Conservation (phyloP, 35 echinoderm and acorn worm genomes). For the Anneissia japonica region DNA sequence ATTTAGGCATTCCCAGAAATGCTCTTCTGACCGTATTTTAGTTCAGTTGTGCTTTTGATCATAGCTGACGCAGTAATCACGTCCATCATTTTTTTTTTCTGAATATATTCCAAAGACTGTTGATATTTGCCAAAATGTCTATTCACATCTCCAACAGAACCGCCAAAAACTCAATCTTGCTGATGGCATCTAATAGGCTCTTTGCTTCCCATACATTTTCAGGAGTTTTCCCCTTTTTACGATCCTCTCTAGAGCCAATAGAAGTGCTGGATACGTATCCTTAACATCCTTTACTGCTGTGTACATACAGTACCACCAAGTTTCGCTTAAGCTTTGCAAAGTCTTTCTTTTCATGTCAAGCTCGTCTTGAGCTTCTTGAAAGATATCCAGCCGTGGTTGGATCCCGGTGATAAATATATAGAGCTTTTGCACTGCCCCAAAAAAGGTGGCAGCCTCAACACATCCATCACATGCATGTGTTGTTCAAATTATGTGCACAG, state of each 20-base stretch:
- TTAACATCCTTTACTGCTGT: not conserved
- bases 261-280: not conserved
- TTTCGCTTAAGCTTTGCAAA: not conserved
- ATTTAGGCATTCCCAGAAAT: too few species aligned
- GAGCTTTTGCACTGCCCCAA: not conserved
- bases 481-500: too few species aligned
- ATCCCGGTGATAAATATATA: not conserved
- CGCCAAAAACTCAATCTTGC: not conserved
- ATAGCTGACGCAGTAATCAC: not conserved
- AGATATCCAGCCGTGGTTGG: not conserved
- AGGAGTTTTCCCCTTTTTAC: not conserved
- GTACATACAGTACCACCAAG: not conserved
- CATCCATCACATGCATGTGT: too few species aligned
- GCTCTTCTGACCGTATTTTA: too few species aligned
- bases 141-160: not conserved
- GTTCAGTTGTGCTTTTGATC: too few species aligned
- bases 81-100: not conserved
- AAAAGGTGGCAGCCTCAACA: not conserved
- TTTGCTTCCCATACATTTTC: not conserved
- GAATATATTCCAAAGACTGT: not conserved
- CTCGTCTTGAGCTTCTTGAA: not conserved
- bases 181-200: not conserved
- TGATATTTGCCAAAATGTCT: not conserved
- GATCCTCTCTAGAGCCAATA: not conserved
- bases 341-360: not conserved